phyloP scores from a whole-genome alignment of 2,113 vertebrate species.

The Heliornis fulica region DNA sequence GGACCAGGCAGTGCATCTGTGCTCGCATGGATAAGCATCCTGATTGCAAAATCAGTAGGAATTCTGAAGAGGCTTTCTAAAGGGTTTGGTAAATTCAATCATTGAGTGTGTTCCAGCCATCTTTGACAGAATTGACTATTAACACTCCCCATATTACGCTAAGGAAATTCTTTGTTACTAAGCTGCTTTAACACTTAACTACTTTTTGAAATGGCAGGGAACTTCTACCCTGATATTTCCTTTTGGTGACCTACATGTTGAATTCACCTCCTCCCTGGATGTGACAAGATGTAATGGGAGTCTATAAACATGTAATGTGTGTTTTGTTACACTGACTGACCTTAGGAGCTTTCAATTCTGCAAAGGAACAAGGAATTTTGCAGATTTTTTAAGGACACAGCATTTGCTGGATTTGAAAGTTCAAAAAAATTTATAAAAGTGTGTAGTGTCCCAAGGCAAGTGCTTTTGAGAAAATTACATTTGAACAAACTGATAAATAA shows the following conservation, averaged over 20 bases:
- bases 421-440: not conserved
- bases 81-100: not conserved
- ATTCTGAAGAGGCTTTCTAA: not conserved
- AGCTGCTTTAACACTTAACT: not conserved
- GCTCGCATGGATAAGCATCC: not conserved
- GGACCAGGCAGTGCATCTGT: not conserved
- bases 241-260: not conserved
- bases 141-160: accelerated
- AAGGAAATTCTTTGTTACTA: not conserved
- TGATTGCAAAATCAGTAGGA: not conserved
- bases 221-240: not conserved
- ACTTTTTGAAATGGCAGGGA: not conserved
- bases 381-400: not conserved
- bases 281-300: not conserved
- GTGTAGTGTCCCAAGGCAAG: not conserved
- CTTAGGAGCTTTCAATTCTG: not conserved
- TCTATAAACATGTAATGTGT: not conserved
- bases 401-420: not conserved
- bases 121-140: not conserved
- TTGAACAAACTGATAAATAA: not conserved
- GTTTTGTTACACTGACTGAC: not conserved
- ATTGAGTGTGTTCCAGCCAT: not conserved
- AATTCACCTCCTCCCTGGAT: not conserved
- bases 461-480: not conserved
- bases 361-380: not conserved